Conservation (phyloP, 1,140 invertebrate genomes). For the Anastatus disparis region DNA sequence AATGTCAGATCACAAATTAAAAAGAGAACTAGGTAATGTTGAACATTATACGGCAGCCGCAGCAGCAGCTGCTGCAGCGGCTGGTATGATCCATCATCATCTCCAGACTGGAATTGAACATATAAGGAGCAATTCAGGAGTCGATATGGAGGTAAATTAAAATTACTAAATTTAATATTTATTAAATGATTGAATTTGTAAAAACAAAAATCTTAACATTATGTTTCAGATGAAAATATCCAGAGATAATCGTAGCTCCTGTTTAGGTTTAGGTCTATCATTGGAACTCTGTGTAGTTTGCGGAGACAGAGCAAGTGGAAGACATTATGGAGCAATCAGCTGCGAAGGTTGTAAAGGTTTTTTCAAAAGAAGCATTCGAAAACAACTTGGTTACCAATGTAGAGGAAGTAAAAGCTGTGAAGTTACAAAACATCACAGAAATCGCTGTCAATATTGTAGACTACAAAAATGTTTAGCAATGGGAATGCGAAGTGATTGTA, state of each 20-base stretch:
- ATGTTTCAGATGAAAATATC: conserved; percentile 59
- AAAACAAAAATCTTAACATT: not conserved
- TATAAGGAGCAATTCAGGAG: conserved; percentile 33
- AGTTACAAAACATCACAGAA: conserved; percentile 96
- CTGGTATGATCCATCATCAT: conserved; percentile 41
- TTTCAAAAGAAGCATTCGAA: conserved; percentile 92
- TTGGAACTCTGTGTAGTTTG: conserved; percentile 93
- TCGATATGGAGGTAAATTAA: conserved; percentile 34
- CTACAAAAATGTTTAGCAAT: conserved; percentile 96
- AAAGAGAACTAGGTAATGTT: conserved; percentile 32
- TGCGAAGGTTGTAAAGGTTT: conserved; percentile 95
- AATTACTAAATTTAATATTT: not conserved
- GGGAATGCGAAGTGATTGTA: conserved; percentile 99
- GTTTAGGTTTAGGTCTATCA: conserved; percentile 65
- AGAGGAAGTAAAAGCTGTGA: conserved; percentile 94
- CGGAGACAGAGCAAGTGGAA: conserved; percentile 91
- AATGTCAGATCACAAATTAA: conserved; percentile 33
- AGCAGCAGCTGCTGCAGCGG: conserved; percentile 32
- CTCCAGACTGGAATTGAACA: conserved; percentile 36
- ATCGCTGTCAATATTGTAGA: conserved; percentile 97
- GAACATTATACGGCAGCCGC: conserved; percentile 27
- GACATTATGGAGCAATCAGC: conserved; percentile 94
- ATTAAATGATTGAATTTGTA: not conserved
- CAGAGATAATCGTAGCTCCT: conserved; percentile 63
- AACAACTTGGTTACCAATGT: conserved; percentile 95